Evolutionary conservation across 2,888 invertebrate species (phyloP).

Genomic region (Volucella inanis): DNA sequence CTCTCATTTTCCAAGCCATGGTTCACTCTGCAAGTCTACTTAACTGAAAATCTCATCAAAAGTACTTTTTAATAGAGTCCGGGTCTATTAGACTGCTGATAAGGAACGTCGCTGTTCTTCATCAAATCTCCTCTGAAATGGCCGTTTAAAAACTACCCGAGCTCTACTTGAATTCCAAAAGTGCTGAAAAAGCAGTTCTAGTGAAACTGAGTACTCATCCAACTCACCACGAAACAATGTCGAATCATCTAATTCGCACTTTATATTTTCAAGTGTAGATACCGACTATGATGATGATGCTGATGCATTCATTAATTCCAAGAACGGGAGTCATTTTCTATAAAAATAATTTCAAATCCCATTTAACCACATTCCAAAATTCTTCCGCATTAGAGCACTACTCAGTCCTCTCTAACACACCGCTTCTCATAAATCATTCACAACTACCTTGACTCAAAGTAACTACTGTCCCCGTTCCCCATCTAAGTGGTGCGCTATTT

Average conservation of each 20-base stretch:
- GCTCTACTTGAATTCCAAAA: no score
- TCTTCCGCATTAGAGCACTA: not conserved
- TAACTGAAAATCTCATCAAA: not conserved
- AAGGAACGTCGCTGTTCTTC: not conserved
- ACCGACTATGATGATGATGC: no score
- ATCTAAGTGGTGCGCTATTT: slow-evolving; percentile 27
- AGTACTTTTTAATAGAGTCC: not conserved
- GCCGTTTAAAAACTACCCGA: no score
- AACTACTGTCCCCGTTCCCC: slow-evolving; percentile 9
- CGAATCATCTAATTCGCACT: no score
- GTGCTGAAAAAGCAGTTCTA: no score
- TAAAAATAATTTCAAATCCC: slow-evolving; percentile 18
- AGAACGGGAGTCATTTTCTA: slow-evolving; percentile 18
- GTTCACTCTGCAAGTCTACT: no score
- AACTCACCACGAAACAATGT: no score
- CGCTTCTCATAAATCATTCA: slow-evolving; percentile 46
- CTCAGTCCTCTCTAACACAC: not conserved
- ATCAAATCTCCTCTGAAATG: no score
- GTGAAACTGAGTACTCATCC: no score
- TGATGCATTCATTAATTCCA: not conserved
- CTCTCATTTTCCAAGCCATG: no score
- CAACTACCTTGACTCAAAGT: slow-evolving; percentile 8
- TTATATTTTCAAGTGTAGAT: no score
- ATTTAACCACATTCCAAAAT: slow-evolving; percentile 13
- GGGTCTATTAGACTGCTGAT: not conserved